Percentiles rank a stretch among this genome's conserved stretches.
phyloP scores from a whole-genome alignment of 2,888 invertebrate genomes.

The Platycheirus albimanus region DNA sequence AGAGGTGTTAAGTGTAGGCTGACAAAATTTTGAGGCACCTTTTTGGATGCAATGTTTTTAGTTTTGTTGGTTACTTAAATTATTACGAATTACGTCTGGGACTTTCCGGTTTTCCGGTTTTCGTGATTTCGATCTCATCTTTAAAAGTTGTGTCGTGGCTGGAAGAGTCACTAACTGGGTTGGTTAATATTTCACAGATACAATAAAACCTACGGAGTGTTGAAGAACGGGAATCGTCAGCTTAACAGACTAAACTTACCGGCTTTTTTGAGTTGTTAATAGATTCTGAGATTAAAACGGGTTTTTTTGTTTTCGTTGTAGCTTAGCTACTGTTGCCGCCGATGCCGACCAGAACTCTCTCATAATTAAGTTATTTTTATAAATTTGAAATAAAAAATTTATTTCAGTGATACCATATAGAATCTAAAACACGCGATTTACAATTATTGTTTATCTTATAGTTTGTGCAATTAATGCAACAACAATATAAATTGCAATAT shows the following conservation, averaged over 20 bases:
- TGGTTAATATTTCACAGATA: constrained; percentile 24
- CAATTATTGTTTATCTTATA: background rate
- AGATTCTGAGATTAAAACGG: constrained; percentile 17
- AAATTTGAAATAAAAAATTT: constrained; percentile 1
- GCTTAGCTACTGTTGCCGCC: background rate
- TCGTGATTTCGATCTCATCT: constrained; percentile 29
- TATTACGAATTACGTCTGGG: constrained; percentile 50
- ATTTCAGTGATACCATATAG: constrained; percentile 1
- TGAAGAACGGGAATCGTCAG: constrained; percentile 12
- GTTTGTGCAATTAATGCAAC: background rate
- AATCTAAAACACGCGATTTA: background rate
- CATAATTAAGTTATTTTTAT: constrained; percentile 18
- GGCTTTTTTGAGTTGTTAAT: constrained; percentile 20
- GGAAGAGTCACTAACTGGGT: constrained; percentile 16
- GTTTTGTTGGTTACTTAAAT: constrained; percentile 9
- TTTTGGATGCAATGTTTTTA: background rate
- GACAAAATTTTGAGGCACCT: constrained; percentile 3
- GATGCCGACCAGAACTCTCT: too few species aligned
- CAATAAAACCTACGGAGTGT: constrained; percentile 9
- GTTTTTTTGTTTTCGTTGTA: background rate
- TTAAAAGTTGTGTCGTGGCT: constrained; percentile 39
- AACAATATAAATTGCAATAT: background rate
- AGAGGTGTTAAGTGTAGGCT: constrained; percentile 23
- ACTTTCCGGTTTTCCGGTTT: constrained; percentile 50
- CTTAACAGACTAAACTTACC: constrained; percentile 30